Base-by-base conservation (phyloP, 2,113 vertebrate genomes). In the Eclectus roratus region DNA sequence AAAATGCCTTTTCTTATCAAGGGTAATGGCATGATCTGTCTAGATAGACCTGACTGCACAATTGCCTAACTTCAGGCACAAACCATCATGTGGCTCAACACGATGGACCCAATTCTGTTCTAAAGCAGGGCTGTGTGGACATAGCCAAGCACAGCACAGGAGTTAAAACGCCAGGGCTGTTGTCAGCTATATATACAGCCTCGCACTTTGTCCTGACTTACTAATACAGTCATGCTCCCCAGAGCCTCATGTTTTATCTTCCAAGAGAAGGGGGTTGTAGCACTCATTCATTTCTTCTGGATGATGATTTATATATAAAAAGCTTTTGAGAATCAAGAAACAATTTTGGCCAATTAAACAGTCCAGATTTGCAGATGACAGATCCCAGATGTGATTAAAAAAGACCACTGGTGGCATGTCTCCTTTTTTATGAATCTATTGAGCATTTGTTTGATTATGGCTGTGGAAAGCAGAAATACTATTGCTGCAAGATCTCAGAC, bases 161-260 rank as follows among this genome's bases (percentile, higher is more conserved):
- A 73, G 80, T 91, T 79, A 87, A 85, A 88, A 88, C 4, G 44
- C 46, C 82, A 73, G 41, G 73, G 81, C 68, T 88, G 82, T 89
- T 61, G 66, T 73, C 93, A 91, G 91, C 87, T 53, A 29, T n/a
- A 27, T 23, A 24, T 1, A 15, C 74, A 83, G 91, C 88, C 91
- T 95, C 29, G 65, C 85, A 91, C 90, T 90, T 94, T 96, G 95
- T 88, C 93, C 96, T 86, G 14, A 86, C 92, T 96, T 46, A 74
- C 80, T 55, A 11, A 61, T 29, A 21, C 47, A 88, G 60, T 35
- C 85, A 23, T 41, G 91, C 88, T 96, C 93, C 95, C 93, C 93
- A 88, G 85, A 73, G 93, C 69, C 88, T 74, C 79, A 88, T 21
- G 41, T 24, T 72, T 21, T 88, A 87, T 94, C 94, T 94, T 84